Evolutionary conservation across 2,888 invertebrate genomes (phyloP).

Genomic region (Scaptomyza flava): DNA sequence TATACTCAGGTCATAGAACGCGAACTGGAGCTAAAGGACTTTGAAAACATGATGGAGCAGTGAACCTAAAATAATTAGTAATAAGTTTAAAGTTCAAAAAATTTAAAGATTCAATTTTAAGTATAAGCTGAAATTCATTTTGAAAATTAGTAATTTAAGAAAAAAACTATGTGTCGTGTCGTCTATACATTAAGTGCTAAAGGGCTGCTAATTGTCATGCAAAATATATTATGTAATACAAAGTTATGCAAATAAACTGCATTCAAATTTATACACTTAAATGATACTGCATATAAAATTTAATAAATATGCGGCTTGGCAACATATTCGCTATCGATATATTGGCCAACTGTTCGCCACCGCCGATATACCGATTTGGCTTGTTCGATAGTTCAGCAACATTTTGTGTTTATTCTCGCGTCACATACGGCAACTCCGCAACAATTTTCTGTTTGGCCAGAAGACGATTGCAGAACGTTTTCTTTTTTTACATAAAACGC

Average conservation of each 20-base stretch:
- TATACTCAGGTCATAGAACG: constrained; percentile 92
- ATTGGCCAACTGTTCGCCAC: not conserved
- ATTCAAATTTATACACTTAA: not conserved
- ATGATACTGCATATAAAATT: too few relatives aligned
- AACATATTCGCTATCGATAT: constrained; percentile 32
- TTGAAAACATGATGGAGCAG: constrained; percentile 80
- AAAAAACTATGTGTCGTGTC: not conserved
- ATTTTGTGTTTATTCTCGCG: constrained; percentile 65
- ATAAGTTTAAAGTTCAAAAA: not conserved
- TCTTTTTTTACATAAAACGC: constrained; percentile 38
- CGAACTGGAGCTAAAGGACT: constrained; percentile 87
- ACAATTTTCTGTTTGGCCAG: constrained; percentile 60
- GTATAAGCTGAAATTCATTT: too few relatives aligned
- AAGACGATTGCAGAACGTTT: constrained; percentile 64
- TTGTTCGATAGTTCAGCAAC: constrained; percentile 48
- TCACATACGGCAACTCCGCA: constrained; percentile 66
- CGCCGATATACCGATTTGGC: constrained; percentile 47
- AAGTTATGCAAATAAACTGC: not conserved
- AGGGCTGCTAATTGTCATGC: not conserved
- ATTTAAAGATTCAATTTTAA: too few relatives aligned
- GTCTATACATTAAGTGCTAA: not conserved
- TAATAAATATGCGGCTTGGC: not conserved
- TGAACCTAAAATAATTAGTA: constrained; percentile 2
- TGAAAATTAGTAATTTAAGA: not conserved
- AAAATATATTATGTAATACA: not conserved